Base-by-base conservation (phyloP, 2,113 vertebrate genomes). In the Carassius gibelio region DNA sequence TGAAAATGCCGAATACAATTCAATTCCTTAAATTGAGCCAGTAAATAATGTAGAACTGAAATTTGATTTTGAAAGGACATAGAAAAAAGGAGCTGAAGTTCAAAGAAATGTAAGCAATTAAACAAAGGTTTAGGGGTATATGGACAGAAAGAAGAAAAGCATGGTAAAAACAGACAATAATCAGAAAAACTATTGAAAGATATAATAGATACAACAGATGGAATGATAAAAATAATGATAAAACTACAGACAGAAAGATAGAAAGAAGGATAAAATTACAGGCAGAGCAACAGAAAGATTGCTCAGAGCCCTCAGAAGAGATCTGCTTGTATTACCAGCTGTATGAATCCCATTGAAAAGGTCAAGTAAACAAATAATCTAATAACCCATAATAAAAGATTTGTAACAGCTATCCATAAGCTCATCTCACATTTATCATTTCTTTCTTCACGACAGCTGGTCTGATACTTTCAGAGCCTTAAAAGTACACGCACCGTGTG, bases 281-380 rank as follows among this genome's bases (percentile, higher is more conserved):
- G 48, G 3, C 10, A 14, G 48, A 14, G 3, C 48, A 50, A 50
- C 11, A 50, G 48, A 50, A 50, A 50, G 48, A 30, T 83, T 45
- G 62, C 48, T 52, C 36, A 21, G 52, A 59, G 13, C 61, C 69
- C 84, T 68, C 77, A 69, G 83, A 64, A 50, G 45, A 76, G 72
- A 81, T 79, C 79, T 48, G 62, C 64, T 52, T 88, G 50, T 66
- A 81, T 68, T 59, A 59, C 36, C 30, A 38, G 34, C 59, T 84
- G 50, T 75, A 52, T 5, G 71, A 76, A 82, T 72, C 66, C 59
- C 66, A 26, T 64, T n/a, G 26, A 66, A 89, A 87, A 89, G 84
- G 86, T 86, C 84, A 85, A 89, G 87, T 69, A 84, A 84, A 89
- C 75, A 87, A 84, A 88, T 72, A 79, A 66, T 59, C 62, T 71